Evolutionary conservation across 1,140 invertebrate genomes (phyloP).

Genomic region (Drosophila burlai): DNA sequence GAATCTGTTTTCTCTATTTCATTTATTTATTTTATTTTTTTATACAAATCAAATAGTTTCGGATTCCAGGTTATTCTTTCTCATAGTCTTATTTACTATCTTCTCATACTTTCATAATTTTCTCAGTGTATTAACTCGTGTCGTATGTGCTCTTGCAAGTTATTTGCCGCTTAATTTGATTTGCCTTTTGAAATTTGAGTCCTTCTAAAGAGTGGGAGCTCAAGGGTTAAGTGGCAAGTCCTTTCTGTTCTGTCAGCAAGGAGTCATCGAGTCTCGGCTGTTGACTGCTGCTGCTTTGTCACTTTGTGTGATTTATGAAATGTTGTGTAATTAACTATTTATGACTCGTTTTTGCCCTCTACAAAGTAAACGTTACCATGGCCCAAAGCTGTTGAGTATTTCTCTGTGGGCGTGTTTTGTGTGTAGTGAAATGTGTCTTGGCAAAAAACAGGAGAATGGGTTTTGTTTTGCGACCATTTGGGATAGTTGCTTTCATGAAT

Average conservation of each 20-base stretch:
- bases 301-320: slow-evolving; percentile 80
- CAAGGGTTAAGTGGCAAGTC: slow-evolving; percentile 36
- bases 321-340: slow-evolving; percentile 80
- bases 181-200: slow-evolving; percentile 75
- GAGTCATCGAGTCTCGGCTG: slow-evolving; percentile 43
- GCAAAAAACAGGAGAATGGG: background rate
- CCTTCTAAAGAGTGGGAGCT: slow-evolving; percentile 2
- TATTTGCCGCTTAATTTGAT: slow-evolving; percentile 83
- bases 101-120: background rate
- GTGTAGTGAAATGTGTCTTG: slow-evolving; percentile 15
- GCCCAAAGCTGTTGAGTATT: slow-evolving; percentile 13
- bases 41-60: background rate
- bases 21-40: background rate
- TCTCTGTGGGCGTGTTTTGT: slow-evolving; percentile 14
- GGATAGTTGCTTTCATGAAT: background rate
- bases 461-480: background rate
- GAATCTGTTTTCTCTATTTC: background rate
- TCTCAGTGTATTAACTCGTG: slow-evolving; percentile 41
- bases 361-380: slow-evolving; percentile 58
- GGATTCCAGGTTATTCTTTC: background rate
- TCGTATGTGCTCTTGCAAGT: slow-evolving; percentile 74
- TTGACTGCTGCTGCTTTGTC: slow-evolving; percentile 58
- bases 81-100: no score
- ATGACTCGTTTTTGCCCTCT: slow-evolving; percentile 51
- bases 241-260: slow-evolving; percentile 33